Percentiles rank a stretch among this genome's conserved stretches.
Conservation (phyloP, 2,797 vertebrate species). For the Arctocebus calabarensis region DNA sequence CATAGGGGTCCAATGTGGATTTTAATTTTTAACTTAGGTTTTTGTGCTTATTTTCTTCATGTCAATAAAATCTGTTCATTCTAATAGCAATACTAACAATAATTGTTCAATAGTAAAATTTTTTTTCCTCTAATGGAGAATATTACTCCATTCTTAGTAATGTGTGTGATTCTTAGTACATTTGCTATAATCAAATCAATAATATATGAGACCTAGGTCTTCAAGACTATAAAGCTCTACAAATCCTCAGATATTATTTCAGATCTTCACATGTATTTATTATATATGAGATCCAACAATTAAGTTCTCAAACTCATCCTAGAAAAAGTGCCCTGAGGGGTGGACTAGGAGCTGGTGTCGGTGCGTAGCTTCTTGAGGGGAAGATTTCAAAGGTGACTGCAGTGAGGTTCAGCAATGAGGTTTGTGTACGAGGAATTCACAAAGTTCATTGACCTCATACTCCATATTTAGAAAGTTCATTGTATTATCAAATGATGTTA, state of each 20-base stretch:
- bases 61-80: not conserved
- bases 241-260: not conserved
- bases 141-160: not conserved
- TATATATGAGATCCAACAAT: too few species aligned
- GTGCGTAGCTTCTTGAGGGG: too few species aligned
- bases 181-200: constrained; percentile 44
- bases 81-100: not conserved
- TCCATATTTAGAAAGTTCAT: not conserved
- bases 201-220: not conserved
- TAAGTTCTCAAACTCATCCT: too few species aligned
- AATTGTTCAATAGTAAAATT: not conserved
- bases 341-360: too few species aligned
- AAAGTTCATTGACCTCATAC: not conserved
- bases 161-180: not conserved
- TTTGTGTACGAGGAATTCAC: too few species aligned
- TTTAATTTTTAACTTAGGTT: constrained; percentile 14
- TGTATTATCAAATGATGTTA: not conserved
- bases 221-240: not conserved
- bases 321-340: too few species aligned
- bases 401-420: too few species aligned
- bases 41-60: not conserved
- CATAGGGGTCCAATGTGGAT: not conserved
- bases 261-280: not conserved
- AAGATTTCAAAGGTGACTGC: too few species aligned
- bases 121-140: not conserved